Evolutionary conservation across 1,140 invertebrate species (phyloP), one percentile per base, ranked within the genome.

Genomic region (Plectus sambesii): DNA sequence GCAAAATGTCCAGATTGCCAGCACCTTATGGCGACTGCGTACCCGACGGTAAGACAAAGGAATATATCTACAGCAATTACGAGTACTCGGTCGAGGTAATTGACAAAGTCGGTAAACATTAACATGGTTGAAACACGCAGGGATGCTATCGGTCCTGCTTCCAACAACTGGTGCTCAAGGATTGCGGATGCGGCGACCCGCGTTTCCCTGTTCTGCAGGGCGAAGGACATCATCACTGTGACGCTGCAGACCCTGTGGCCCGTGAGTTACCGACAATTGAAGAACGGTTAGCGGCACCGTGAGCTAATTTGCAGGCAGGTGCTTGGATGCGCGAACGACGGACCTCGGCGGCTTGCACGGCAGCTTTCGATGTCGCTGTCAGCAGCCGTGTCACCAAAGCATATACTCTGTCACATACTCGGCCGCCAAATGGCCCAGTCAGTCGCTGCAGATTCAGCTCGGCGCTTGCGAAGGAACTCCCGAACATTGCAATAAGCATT

Each of bases 101-200:
- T 19, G 9, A 12, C 35, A 15, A n/a, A 19, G 25, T 41, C 23
- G 15, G 9, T 30, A 1, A 0, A 45, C 6, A 19, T 23, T 2
- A 8, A 22, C 47, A 37, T 15, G 8, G 5, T 42, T 66, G 36
- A n/a, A n/a, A n/a, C n/a, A n/a, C n/a, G n/a, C 9, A 63, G 62
- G 61, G 61, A 1, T 63, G 61, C 39, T 64, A 60, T 44, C 60
- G 62, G 3, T 62, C 62, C 15, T 64, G 62, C 35, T 64, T 64
- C 47, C 62, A 64, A 55, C 60, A 66, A 25, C 22, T 58, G 1
- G 60, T 66, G 2, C 46, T 64, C 3, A 59, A 60, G 41, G 62
- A 62, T 36, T 64, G 62, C 27, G 42, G 42, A 25, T 64, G 62
- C 43, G 62, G 62, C 5, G 62, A 64, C 47, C 62, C 62, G 2